phyloP scores from a whole-genome alignment of 2,888 invertebrate species.

The Cataglyphis rosenhaueri region DNA sequence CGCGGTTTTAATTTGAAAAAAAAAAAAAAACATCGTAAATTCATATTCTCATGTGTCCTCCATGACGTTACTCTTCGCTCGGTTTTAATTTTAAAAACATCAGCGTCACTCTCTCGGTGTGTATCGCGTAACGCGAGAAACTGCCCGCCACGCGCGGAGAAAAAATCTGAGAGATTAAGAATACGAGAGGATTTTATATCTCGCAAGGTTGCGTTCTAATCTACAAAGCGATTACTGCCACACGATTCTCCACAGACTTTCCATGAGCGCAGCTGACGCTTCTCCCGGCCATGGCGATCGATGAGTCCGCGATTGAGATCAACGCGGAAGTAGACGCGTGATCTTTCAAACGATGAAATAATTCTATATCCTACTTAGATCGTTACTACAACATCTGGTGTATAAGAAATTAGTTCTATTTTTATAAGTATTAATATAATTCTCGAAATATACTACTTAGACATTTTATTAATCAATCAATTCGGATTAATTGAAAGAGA shows the following conservation, averaged over 20 bases:
- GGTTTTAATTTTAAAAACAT: slow-evolving; percentile 2
- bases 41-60: not conserved
- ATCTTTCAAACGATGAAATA: slow-evolving; percentile 22
- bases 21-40: not conserved
- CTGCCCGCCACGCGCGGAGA: not conserved
- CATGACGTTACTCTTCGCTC: not conserved
- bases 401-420: not conserved
- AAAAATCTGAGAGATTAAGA: slow-evolving; percentile 1
- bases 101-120: not conserved
- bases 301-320: slow-evolving; percentile 35
- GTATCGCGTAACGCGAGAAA: not conserved
- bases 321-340: slow-evolving; percentile 23
- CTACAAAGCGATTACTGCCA: slow-evolving; percentile 51
- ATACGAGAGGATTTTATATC: slow-evolving; percentile 9
- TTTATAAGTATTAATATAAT: not conserved
- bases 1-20: slow-evolving; percentile 3
- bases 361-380: slow-evolving; percentile 5
- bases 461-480: not conserved
- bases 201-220: slow-evolving; percentile 47
- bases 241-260: slow-evolving; percentile 38
- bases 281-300: slow-evolving; percentile 26
- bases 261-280: slow-evolving; percentile 42
- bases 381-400: slow-evolving; percentile 7
- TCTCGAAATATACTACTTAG: not conserved
- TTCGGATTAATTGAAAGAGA: not conserved